Evolutionary conservation across 2,113 vertebrate genomes (phyloP), one percentile per base, ranked within the genome.

Genomic region (Pungitius pungitius): DNA sequence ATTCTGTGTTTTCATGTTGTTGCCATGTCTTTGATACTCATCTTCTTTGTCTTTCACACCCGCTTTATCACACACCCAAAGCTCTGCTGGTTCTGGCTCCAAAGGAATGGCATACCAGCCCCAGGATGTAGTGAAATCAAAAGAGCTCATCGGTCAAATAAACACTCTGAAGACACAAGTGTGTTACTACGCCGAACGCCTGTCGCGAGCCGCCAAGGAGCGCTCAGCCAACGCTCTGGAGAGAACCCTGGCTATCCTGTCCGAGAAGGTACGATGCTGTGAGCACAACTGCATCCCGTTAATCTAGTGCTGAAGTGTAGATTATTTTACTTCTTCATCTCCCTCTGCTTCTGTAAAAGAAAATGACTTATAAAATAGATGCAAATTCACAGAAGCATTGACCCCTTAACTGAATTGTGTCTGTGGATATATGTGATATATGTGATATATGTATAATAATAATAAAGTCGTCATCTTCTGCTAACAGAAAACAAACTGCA

Each of bases 131-230:
- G 43, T 96, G 59, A 94, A 96, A 89, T 97, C 98, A 22, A 98
- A 97, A 92, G 98, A 99, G 92, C 96, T 99, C 59, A 98, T 99
- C 35, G 96, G 95, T 71, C 97, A 99, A 40, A 98, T 99, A 81
- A 99, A 97, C 89, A 99, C 97, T 2, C 92, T 99, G 85, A 99
- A 99, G 92, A 99, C 98, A 0, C 98, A 99, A 90, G 96, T 99
- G 90, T 98, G 96, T 90, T 99, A 99, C 92, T 99, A 99, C 59
- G 94, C 96, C 2, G 98, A 99, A 72, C 95, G 98, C 18, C 95
- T 99, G 75, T 97, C 97, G 0, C 94, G 98, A 84, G 94, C 97
- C 15, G 98, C 98, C 75, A 99, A 98, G 91, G 98, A 99, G 11
- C 95, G 95, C 78, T 99, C 97, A 1, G 93, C 96, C 83, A 98